A percentile compares a stretch with the other conserved stretches of the same genome.
These are phyloP conservation scores for Athene cunicularia DNA, from an alignment of 2,113 vertebrate genomes.

Conservation along the genomic window DNA sequence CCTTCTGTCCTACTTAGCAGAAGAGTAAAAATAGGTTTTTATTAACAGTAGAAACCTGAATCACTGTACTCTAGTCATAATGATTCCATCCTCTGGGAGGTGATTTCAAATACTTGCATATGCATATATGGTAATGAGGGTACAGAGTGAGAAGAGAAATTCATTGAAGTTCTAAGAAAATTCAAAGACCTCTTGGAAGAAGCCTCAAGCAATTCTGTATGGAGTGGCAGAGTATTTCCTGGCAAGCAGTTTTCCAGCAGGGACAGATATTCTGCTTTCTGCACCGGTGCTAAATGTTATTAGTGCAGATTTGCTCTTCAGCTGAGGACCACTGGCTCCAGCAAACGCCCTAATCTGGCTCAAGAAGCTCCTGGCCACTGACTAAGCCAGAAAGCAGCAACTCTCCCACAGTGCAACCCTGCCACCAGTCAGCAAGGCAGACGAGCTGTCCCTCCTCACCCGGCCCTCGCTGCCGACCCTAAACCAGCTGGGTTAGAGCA, in stretches of 20 bases:
- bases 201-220: conserved; percentile 35
- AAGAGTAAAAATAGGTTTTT: conserved; percentile 67
- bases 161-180: conserved; percentile 71
- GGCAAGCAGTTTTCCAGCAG: conserved; percentile 31
- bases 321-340: neutral
- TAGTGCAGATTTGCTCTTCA: neutral
- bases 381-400: neutral
- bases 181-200: conserved; percentile 59
- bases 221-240: conserved; percentile 38
- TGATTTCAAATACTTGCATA: conserved; percentile 65
- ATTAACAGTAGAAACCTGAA: conserved; percentile 67
- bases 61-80: conserved; percentile 58
- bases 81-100: conserved; percentile 61
- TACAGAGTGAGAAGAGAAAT: conserved; percentile 38
- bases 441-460: neutral
- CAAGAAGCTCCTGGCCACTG: neutral
- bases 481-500: neutral
- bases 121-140: conserved; percentile 60
- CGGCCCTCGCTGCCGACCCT: neutral
- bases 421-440: fast-evolving
- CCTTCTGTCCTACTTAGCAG: conserved; percentile 63
- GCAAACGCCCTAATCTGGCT: neutral
- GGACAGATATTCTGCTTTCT: neutral
- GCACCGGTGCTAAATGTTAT: neutral
- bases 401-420: neutral